phyloP scores from a whole-genome alignment of 1,140 invertebrate species.

The fruit fly (Drosophila melanogaster) region Release_6_plus_ISO1_MT NT_033777.3:16668001-16668500 shows the following conservation, averaged over 20 bases:
- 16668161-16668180: constrained; percentile 56
- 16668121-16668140: constrained; percentile 81
- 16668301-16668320: background rate
- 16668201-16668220: constrained; percentile 39
- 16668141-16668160: constrained; percentile 70
- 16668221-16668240: constrained; percentile 40
- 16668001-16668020: constrained; percentile 76
- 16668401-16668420: background rate
- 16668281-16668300: background rate
- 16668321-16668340: background rate
- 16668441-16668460: constrained; percentile 24
- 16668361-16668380: background rate
- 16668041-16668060: constrained; percentile 12
- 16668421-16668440: constrained; percentile 27
- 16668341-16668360: too few species aligned
- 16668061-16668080: constrained; percentile 6
- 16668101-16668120: constrained; percentile 78
- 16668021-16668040: constrained; percentile 45
- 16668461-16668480: constrained; percentile 56
- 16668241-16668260: constrained; percentile 1
- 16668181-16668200: constrained; percentile 33
- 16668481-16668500: constrained; percentile 64
- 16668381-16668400: too few species aligned
- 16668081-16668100: constrained; percentile 55
- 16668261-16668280: background rate